Base-by-base conservation (phyloP, 2,113 vertebrate genomes). In the Elaphurus davidianus region DNA sequence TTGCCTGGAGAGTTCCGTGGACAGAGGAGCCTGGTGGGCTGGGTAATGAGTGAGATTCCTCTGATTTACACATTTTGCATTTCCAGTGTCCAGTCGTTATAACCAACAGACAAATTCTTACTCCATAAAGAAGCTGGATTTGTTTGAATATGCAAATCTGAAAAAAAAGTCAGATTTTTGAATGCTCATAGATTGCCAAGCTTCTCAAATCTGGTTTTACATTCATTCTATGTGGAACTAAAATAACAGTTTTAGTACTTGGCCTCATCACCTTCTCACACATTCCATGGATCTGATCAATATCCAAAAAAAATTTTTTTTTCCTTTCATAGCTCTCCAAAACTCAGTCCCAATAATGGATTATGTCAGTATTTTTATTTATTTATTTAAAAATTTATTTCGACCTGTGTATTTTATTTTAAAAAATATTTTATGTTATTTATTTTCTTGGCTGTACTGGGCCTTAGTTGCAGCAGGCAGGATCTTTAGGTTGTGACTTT, bases 111-210 rank as follows among this genome's bases (percentile, higher is more conserved):
- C 19, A 52, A 33, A 64, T 78, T 95, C 71, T 90, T 74, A 78
- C 43, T 43, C 59, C 54, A 3, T 11, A 62, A 84, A 82, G 79
- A 83, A 95, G 57, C 43, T 90, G 57, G n/a, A 95, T 95, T 97
- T 95, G 45, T 60, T 95, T 94, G 45, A 87, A 92, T 84, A 92
- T 92, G 62, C 79, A 94, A 87, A 30, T 91, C 33, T 50, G 30
- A 52, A 79, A 96, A 59, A 71, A 91, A 93, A 33, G 15, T 64
- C 81, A 96, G 52, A 52, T 90, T 91, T 82, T 92, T 33, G 40
- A 93, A 64, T n/a, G 47, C 28, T 90, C 16, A 13, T 59, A 92
- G 40, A 62, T 85, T 97, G 83, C 82, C 82, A 93, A 95, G 27
- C 15, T 47, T 90, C 50, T 71, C 47, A 83, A 92, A 87, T 45